Conservation (phyloP, 2,888 invertebrate species). For the Hipparchia sbordonii region DNA sequence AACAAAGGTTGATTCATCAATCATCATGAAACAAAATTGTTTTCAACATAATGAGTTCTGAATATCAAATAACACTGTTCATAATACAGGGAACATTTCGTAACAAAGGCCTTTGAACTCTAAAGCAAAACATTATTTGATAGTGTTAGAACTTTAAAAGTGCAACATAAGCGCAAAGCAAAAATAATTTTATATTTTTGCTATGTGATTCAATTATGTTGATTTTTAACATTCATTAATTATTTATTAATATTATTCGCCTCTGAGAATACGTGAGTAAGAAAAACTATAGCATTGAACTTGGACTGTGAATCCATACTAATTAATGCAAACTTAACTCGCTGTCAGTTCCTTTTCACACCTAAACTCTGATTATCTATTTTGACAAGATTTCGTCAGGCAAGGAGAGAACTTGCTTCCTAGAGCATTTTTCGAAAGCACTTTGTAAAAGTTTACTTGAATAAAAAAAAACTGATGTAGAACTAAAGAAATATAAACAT, state of each 20-base stretch:
- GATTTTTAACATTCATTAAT: not conserved
- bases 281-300: too few relatives aligned
- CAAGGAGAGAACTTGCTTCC: too few relatives aligned
- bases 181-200: not conserved
- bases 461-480: too few relatives aligned
- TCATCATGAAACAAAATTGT: not conserved
- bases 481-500: too few relatives aligned
- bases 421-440: too few relatives aligned
- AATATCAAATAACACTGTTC: slow-evolving; percentile 8
- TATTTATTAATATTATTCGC: not conserved
- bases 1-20: slow-evolving; percentile 3
- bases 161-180: not conserved
- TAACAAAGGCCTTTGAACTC: not conserved
- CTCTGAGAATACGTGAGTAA: too few relatives aligned
- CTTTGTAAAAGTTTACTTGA: too few relatives aligned
- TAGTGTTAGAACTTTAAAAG: not conserved
- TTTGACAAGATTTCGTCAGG: too few relatives aligned
- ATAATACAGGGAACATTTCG: not conserved
- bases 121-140: not conserved
- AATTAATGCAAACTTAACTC: too few relatives aligned
- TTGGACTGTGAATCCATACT: too few relatives aligned
- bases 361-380: too few relatives aligned
- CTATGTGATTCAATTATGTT: not conserved
- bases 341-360: too few relatives aligned
- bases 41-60: slow-evolving; percentile 3